Conservation (phyloP, 1,140 invertebrate species). For the Rhizoglyphus robini region DNA sequence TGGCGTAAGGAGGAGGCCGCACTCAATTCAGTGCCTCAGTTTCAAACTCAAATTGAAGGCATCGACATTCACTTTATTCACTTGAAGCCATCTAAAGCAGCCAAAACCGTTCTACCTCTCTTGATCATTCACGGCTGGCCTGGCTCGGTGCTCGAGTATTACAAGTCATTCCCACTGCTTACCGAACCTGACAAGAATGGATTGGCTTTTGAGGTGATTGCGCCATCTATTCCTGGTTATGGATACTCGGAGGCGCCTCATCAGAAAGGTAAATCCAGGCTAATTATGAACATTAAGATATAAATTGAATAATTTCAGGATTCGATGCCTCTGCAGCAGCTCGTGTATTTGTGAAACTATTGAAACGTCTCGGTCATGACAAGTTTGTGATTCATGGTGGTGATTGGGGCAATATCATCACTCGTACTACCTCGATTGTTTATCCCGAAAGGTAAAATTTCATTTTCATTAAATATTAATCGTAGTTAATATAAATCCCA, state of each 20-base stretch:
- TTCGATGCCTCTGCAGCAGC: constrained; percentile 45
- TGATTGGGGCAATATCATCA: constrained; percentile 43
- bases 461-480: no score
- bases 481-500: neutral
- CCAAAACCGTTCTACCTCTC: constrained; percentile 15
- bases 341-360: constrained; percentile 64
- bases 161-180: constrained; percentile 57
- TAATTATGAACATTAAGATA: no score
- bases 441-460: constrained; percentile 19
- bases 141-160: constrained; percentile 69
- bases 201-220: constrained; percentile 60
- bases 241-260: constrained; percentile 60
- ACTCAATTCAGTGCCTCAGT: constrained; percentile 38
- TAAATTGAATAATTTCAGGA: constrained; percentile 41
- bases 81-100: constrained; percentile 35
- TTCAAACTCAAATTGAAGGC: constrained; percentile 44
- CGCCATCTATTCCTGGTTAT: constrained; percentile 58
- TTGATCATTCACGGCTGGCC: constrained; percentile 62
- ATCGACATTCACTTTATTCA: constrained; percentile 50
- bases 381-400: constrained; percentile 67
- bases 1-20: constrained; percentile 50
- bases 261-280: neutral
- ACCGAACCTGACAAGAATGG: constrained; percentile 39
- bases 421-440: constrained; percentile 16
- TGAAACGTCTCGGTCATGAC: constrained; percentile 57